phyloP scores from a whole-genome alignment of 2,888 invertebrate species.

The Lasioglossum pauxillum region DNA sequence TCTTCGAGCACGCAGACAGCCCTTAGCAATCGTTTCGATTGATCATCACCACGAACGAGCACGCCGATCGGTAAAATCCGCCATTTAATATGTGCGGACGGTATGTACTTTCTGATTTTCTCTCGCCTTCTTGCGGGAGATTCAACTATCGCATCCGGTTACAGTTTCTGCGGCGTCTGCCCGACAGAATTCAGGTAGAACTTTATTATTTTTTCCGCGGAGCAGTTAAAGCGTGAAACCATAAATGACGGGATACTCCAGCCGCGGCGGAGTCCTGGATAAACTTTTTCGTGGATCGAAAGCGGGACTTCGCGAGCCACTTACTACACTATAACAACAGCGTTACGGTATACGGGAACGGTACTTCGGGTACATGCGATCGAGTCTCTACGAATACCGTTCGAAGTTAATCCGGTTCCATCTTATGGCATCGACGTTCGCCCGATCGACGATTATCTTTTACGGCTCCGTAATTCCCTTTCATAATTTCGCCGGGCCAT shows the following conservation, averaged over 20 bases:
- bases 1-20: not conserved
- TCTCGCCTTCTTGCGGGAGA: not conserved
- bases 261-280: conserved; percentile 12
- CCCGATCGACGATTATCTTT: conserved; percentile 45
- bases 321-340: conserved; percentile 52
- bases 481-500: conserved; percentile 31
- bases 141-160: not conserved
- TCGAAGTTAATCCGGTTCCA: conserved; percentile 60
- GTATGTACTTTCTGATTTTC: not conserved
- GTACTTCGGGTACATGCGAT: conserved; percentile 59
- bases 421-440: conserved; percentile 41
- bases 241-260: conserved; percentile 34
- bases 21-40: not conserved
- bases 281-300: conserved; percentile 53
- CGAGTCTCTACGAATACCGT: conserved; percentile 60
- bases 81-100: too few relatives aligned
- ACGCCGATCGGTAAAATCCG: not conserved
- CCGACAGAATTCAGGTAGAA: not conserved
- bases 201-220: conserved; percentile 33
- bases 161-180: not conserved
- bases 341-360: conserved; percentile 64
- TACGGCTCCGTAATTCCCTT: conserved; percentile 40
- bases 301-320: conserved; percentile 58
- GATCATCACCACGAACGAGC: not conserved
- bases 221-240: conserved; percentile 32